phyloP scores from a whole-genome alignment of 2,113 vertebrate genomes.

The Archilochus colubris region DNA sequence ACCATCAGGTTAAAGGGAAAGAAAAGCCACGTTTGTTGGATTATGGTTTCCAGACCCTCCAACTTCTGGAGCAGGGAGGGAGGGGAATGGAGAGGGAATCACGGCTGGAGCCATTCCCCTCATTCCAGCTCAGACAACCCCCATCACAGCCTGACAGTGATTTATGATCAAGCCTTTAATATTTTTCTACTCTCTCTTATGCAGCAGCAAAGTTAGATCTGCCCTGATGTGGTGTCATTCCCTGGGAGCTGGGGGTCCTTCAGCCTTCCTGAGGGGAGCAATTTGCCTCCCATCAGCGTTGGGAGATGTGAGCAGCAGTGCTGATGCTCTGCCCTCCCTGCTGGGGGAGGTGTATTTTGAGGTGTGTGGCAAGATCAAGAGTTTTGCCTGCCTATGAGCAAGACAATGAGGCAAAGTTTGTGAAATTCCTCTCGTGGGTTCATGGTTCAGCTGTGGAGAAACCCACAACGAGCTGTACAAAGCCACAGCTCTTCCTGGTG shows the following conservation, averaged over 20 bases:
- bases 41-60: slow-evolving; percentile 38
- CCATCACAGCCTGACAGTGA: not conserved
- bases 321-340: not conserved
- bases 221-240: accelerated
- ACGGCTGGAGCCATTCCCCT: not conserved
- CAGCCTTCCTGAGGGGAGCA: not conserved
- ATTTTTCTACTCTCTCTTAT: not conserved
- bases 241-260: not conserved
- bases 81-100: not conserved
- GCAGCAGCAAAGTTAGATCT: not conserved
- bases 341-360: not conserved
- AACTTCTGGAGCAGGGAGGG: not conserved
- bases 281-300: accelerated
- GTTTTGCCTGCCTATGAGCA: accelerated
- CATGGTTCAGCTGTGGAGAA: not conserved
- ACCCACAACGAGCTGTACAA: accelerated
- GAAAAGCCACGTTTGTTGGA: slow-evolving; percentile 44
- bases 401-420: accelerated
- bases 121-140: not conserved
- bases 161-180: not conserved
- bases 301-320: accelerated
- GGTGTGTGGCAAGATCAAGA: not conserved
- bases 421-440: not conserved
- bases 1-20: not conserved
- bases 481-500: not conserved